phyloP scores from a whole-genome alignment of 2,888 invertebrate genomes.

The Cryptosula pallasiana region DNA sequence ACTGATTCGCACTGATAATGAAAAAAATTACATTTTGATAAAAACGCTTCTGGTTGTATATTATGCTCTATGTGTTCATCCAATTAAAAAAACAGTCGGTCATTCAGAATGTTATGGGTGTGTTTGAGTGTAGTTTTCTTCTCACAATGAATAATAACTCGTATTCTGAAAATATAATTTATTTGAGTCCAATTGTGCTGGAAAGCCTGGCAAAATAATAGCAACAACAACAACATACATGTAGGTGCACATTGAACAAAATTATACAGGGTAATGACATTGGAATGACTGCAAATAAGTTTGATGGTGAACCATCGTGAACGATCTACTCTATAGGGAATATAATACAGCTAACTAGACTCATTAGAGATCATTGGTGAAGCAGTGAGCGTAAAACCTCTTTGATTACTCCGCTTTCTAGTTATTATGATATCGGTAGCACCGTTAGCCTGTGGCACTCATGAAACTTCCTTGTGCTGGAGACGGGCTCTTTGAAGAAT shows the following conservation, averaged over 20 bases:
- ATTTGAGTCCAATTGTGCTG: neutral
- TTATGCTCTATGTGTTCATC: too few species aligned
- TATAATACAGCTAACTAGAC: neutral
- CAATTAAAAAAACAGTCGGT: too few species aligned
- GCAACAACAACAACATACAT: neutral
- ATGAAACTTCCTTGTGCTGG: conserved; percentile 61
- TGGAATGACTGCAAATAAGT: neutral
- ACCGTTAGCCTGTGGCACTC: neutral
- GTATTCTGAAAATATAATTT: neutral
- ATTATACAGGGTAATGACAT: neutral
- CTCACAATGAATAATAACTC: too few species aligned
- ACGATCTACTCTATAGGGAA: neutral
- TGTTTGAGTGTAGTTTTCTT: too few species aligned
- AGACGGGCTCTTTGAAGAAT: conserved; percentile 47
- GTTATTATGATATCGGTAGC: conserved; percentile 3
- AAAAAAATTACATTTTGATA: too few species aligned
- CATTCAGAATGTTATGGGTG: too few species aligned
- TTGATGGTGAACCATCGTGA: neutral
- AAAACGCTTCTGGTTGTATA: too few species aligned
- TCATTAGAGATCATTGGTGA: neutral
- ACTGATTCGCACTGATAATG: too few species aligned
- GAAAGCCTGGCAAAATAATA: neutral
- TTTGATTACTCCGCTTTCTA: neutral
- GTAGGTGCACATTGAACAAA: neutral
- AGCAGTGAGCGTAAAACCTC: neutral